phyloP scores from a whole-genome alignment of 2,113 vertebrate genomes.

The Tragelaphus strepsiceros region DNA sequence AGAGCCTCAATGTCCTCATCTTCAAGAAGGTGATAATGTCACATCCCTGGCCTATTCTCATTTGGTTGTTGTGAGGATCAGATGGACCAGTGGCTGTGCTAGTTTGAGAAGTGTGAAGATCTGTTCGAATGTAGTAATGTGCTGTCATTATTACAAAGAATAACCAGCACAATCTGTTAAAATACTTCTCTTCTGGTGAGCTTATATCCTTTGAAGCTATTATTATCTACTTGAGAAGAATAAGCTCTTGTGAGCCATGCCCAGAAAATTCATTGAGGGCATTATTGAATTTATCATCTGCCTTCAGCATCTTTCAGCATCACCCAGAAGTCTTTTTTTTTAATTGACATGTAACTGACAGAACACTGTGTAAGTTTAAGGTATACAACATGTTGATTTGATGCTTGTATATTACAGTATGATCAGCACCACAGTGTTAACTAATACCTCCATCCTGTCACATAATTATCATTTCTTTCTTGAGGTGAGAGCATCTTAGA shows the following conservation, averaged over 20 bases:
- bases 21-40: neutral
- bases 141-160: neutral
- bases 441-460: neutral
- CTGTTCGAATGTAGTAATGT: neutral
- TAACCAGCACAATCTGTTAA: neutral
- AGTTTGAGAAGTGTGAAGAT: neutral
- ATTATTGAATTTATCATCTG: neutral
- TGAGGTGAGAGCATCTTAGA: neutral
- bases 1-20: neutral
- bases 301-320: neutral
- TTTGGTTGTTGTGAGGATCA: neutral
- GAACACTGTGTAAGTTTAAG: neutral
- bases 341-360: neutral
- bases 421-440: neutral
- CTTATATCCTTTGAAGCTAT: neutral
- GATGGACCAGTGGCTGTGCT: neutral
- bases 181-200: neutral
- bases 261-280: fast-evolving
- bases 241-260: neutral
- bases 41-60: neutral
- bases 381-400: neutral
- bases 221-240: neutral
- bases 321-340: neutral
- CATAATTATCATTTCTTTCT: neutral
- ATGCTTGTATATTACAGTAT: neutral